A percentile compares a stretch with the other conserved stretches of the same genome.
These are phyloP conservation scores for Gopherus flavomarginatus DNA, from an alignment of 2,113 vertebrate genomes.

Conservation along the genomic window DNA sequence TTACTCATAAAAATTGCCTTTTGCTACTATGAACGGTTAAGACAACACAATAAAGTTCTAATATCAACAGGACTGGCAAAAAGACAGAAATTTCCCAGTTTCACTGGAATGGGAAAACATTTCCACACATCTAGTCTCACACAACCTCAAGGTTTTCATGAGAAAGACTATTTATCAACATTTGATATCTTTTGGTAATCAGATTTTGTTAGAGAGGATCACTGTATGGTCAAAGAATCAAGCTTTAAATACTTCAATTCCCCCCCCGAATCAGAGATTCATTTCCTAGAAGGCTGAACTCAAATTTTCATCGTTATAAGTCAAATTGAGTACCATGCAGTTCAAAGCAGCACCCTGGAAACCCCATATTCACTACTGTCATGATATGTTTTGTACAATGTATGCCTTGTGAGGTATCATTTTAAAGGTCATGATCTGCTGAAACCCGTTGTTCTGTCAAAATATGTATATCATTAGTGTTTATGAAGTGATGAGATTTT, in stretches of 20 bases:
- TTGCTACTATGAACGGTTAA: not conserved
- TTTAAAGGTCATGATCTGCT: no score
- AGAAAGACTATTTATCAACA: not conserved
- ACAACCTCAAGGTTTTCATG: not conserved
- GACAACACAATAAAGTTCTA: not conserved
- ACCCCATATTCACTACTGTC: no score
- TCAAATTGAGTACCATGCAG: rapidly evolving
- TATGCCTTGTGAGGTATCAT: no score
- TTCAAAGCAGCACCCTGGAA: no score
- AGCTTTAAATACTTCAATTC: not conserved
- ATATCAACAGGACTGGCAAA: not conserved
- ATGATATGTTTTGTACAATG: no score
- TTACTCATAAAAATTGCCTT: not conserved
- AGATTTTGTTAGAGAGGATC: not conserved
- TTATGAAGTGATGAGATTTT: no score
- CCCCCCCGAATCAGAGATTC: rapidly evolving
- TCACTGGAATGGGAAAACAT: not conserved
- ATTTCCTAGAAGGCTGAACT: not conserved
- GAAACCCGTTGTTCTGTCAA: no score
- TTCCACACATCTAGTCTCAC: not conserved
- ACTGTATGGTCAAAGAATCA: not conserved
- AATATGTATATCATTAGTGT: no score
- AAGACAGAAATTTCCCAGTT: not conserved
- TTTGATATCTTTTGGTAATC: not conserved
- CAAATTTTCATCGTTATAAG: rapidly evolving